Percentiles rank a stretch among this genome's conserved stretches.
Conservation (phyloP, 2,888 invertebrate species). For the Harmothoe impar region DNA sequence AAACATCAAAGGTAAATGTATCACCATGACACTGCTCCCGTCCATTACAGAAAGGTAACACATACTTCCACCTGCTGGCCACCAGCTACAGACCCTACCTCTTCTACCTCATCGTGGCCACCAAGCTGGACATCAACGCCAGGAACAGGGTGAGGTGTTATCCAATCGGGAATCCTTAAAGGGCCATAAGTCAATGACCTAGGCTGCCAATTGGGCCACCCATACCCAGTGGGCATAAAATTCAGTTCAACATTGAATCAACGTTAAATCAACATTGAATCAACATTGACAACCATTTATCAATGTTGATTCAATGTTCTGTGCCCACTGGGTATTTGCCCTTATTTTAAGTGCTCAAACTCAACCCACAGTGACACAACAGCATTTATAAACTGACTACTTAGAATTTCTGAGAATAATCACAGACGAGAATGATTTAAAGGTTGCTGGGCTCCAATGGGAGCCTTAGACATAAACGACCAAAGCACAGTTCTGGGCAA, state of each 20-base stretch:
- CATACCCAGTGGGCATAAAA: too few species aligned
- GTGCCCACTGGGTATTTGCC: too few species aligned
- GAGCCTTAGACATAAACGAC: too few species aligned
- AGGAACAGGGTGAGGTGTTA: slow-evolving; percentile 80
- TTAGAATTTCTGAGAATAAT: background rate
- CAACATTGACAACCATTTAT: too few species aligned
- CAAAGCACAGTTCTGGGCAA: too few species aligned
- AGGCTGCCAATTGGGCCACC: background rate
- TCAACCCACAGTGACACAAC: background rate
- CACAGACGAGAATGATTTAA: background rate
- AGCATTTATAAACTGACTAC: background rate
- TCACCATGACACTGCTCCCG: too few species aligned
- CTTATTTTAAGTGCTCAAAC: background rate
- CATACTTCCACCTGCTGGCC: slow-evolving; percentile 78
- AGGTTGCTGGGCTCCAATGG: too few species aligned
- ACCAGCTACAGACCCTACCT: slow-evolving; percentile 78
- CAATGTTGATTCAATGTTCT: too few species aligned
- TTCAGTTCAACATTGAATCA: too few species aligned
- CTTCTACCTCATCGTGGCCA: slow-evolving; percentile 76
- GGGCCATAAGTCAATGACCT: background rate
- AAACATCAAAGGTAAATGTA: too few species aligned
- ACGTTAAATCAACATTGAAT: too few species aligned
- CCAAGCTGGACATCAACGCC: slow-evolving; percentile 75
- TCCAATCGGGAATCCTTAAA: background rate
- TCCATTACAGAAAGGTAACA: slow-evolving; percentile 78